phyloP scores from a whole-genome alignment of 2,797 vertebrate genomes.

The Champsocephalus gunnari region DNA sequence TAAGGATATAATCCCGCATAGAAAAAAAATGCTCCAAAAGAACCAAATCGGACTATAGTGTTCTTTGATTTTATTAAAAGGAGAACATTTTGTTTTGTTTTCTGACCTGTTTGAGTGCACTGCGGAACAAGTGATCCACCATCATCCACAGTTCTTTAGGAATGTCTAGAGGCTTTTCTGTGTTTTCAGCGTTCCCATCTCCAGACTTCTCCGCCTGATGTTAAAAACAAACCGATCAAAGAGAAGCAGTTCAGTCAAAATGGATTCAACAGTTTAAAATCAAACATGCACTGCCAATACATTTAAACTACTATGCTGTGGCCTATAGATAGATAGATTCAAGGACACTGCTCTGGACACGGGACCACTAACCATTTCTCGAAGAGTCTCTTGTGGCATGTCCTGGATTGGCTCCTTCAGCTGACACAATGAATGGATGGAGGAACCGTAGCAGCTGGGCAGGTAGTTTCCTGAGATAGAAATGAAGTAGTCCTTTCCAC shows the following conservation, averaged over 20 bases:
- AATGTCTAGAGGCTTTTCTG: slow-evolving; percentile 90
- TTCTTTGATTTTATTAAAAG: slow-evolving; percentile 11
- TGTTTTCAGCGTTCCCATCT: slow-evolving; percentile 54
- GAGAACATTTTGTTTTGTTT: too few species aligned
- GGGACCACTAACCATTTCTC: slow-evolving; percentile 84
- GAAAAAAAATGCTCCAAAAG: background rate
- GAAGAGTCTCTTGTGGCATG: slow-evolving; percentile 85
- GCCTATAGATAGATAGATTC: background rate
- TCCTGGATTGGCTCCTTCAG: slow-evolving; percentile 94
- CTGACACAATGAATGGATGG: slow-evolving; percentile 88
- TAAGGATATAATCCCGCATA: background rate
- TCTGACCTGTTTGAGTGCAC: slow-evolving; percentile 90
- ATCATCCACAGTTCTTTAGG: slow-evolving; percentile 99
- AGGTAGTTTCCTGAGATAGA: slow-evolving; percentile 93
- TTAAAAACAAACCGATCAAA: slow-evolving; percentile 37
- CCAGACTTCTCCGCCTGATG: slow-evolving; percentile 82
- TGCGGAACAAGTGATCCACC: slow-evolving; percentile 94
- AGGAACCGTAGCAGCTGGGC: slow-evolving; percentile 94
- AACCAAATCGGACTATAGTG: background rate
- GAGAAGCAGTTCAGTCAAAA: slow-evolving; percentile 18
- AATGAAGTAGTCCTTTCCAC: slow-evolving; percentile 98
- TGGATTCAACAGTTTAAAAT: background rate
- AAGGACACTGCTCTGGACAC: slow-evolving; percentile 6
- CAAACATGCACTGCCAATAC: background rate
- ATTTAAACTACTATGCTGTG: background rate